Base-by-base conservation (phyloP, 2,113 vertebrate species). In the Gasterosteus aculeatus region DNA sequence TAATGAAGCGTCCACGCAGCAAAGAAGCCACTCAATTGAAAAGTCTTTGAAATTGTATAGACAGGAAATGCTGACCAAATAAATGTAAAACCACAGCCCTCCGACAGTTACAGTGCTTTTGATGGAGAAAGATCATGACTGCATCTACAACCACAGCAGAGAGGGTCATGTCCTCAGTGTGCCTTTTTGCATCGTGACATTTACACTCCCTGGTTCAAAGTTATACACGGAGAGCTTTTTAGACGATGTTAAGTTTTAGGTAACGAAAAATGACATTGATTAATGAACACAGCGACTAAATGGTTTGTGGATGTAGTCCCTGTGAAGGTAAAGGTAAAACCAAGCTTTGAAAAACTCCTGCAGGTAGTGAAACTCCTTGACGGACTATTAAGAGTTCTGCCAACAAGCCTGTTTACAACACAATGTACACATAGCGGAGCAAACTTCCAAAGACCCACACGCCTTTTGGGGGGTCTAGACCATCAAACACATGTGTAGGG, bases 401-500 rank as follows among this genome's bases (percentile, higher is more conserved):
- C 31, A 15, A 57, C 10, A 12, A 64, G 11, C 22, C 1, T 22
- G 44, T 10, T 39, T 14, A 42, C 18, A 65, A 39, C 19, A 8
- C 14, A 64, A 46, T 54, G 59, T 8, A 47, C 38, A 60, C 18
- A 35, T 15, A 57, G 22, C 22, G 22, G 51, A 49, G 18, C 57
- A 69, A 57, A 46, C 9, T 33, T 74, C 5, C 39, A 67, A 66
- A 69, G 65, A 38, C 29, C 9, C 12, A 29, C 39, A 69, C 60
- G 59, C 41, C 33, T 63, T 77, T 74, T 31, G 62, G 53, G 71
- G 60, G 61, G 75, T 71, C 66, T 31, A 62, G 59, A 81, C 47
- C 77, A 85, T 90, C 81, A 90, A 87, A 90, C 83, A 83, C 75
- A 75, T 29, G 82, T 56, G 75, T 57, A 69, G 69, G 78, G 80